A percentile compares a stretch with the other conserved stretches of the same genome.
Conservation (phyloP, 2,888 invertebrate genomes). For the Caenorhabditis virilis region DNA sequence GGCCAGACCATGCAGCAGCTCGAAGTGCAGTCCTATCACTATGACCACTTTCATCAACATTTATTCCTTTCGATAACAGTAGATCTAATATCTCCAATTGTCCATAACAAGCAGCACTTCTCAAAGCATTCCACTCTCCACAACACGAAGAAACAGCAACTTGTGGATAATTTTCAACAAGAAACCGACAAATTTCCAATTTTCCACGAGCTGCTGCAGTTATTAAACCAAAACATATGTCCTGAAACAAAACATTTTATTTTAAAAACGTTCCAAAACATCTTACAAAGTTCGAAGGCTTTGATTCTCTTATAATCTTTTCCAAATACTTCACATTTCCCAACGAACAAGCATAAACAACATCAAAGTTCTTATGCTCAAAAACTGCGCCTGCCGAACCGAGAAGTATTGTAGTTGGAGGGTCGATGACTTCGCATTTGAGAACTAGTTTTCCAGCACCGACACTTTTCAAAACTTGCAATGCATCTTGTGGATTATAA, state of each 20-base stretch:
- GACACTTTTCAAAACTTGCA: slow-evolving; percentile 41
- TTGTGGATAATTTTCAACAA: slow-evolving; percentile 23
- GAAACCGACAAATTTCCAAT: slow-evolving; percentile 36
- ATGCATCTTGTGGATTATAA: slow-evolving; percentile 17
- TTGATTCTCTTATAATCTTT: slow-evolving; percentile 11
- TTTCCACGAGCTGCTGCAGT: slow-evolving; percentile 51
- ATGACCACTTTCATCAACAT: slow-evolving; percentile 52
- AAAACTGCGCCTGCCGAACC: slow-evolving; percentile 45
- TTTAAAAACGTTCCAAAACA: background rate
- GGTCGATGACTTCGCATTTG: slow-evolving; percentile 48
- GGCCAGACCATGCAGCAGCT: slow-evolving; percentile 56
- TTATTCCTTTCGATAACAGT: slow-evolving; percentile 47
- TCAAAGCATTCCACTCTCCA: slow-evolving; percentile 51
- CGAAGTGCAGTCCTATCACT: slow-evolving; percentile 54
- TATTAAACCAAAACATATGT: slow-evolving; percentile 31
- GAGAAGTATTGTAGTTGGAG: slow-evolving; percentile 43
- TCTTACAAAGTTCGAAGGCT: slow-evolving; percentile 21
- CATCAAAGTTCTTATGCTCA: slow-evolving; percentile 36
- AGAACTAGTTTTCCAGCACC: slow-evolving; percentile 47
- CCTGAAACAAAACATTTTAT: slow-evolving; percentile 13
- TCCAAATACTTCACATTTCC: slow-evolving; percentile 32
- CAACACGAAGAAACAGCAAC: slow-evolving; percentile 18
- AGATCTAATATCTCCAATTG: slow-evolving; percentile 52
- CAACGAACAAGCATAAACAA: slow-evolving; percentile 49
- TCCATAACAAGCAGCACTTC: slow-evolving; percentile 52